phyloP scores from a whole-genome alignment of 2,113 vertebrate species.

The Lycocorax pyrrhopterus region DNA sequence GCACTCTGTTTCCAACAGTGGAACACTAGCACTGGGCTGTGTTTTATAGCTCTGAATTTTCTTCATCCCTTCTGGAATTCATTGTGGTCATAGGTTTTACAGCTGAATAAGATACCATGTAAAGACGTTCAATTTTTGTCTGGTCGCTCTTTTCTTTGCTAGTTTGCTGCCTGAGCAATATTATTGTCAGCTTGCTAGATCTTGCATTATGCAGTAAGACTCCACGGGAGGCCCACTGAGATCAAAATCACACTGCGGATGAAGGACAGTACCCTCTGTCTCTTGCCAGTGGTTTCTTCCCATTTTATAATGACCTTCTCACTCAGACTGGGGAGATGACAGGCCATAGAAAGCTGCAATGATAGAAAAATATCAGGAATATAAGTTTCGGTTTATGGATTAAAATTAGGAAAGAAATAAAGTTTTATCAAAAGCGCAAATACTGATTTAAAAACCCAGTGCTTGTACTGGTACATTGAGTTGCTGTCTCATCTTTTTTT shows the following conservation, averaged over 20 bases:
- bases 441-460: background rate
- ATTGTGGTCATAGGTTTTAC: background rate
- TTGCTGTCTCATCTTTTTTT: background rate
- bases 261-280: background rate
- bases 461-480: background rate
- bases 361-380: background rate
- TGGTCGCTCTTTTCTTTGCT: background rate
- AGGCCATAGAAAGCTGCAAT: background rate
- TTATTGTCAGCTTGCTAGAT: background rate
- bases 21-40: background rate
- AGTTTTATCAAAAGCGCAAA: background rate
- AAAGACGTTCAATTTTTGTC: background rate
- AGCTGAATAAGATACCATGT: background rate
- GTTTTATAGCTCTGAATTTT: background rate
- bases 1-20: background rate
- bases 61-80: background rate
- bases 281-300: background rate
- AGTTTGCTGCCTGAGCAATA: background rate
- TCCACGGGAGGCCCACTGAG: background rate
- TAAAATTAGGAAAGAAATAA: background rate
- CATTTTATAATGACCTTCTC: background rate
- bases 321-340: background rate
- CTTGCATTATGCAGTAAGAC: background rate
- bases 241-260: background rate
- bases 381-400: background rate